phyloP scores from a whole-genome alignment of 2,888 invertebrate species.

The Platycnemis pennipes region DNA sequence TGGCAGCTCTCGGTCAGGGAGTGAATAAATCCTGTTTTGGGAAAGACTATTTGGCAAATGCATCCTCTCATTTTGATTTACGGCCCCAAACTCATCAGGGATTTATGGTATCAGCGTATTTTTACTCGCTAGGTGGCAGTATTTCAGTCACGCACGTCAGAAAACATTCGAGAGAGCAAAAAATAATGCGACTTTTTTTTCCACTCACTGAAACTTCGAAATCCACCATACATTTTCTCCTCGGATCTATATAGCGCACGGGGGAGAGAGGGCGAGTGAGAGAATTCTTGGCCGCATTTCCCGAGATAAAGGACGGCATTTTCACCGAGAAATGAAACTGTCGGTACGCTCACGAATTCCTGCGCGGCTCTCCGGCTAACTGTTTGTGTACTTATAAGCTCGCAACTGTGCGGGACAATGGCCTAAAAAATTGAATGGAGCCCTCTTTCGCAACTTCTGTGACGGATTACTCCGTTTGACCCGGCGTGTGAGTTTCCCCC shows the following conservation, averaged over 20 bases:
- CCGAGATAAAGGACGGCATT: not conserved
- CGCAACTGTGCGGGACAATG: not conserved
- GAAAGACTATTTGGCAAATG: not conserved
- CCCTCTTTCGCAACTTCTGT: not conserved
- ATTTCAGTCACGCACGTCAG: not conserved
- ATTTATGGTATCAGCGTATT: not conserved
- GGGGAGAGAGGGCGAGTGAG: not conserved
- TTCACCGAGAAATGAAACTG: not conserved
- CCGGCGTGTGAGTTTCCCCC: not conserved
- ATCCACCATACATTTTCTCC: not conserved
- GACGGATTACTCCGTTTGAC: not conserved
- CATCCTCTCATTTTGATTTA: constrained; percentile 1
- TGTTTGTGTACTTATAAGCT: not conserved
- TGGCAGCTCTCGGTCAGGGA: not conserved
- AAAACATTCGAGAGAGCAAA: not conserved
- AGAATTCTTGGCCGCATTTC: not conserved
- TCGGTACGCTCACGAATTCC: not conserved
- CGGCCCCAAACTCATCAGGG: not conserved
- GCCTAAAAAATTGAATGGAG: not conserved
- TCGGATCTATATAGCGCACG: not conserved
- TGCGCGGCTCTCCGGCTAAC: not conserved
- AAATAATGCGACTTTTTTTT: not conserved
- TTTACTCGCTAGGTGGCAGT: not conserved
- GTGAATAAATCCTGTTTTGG: constrained; percentile 5
- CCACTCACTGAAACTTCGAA: not conserved